Percentiles rank a stretch among this genome's conserved stretches.
Conservation (phyloP, 2,113 vertebrate genomes). For the Litocranius walleri region DNA sequence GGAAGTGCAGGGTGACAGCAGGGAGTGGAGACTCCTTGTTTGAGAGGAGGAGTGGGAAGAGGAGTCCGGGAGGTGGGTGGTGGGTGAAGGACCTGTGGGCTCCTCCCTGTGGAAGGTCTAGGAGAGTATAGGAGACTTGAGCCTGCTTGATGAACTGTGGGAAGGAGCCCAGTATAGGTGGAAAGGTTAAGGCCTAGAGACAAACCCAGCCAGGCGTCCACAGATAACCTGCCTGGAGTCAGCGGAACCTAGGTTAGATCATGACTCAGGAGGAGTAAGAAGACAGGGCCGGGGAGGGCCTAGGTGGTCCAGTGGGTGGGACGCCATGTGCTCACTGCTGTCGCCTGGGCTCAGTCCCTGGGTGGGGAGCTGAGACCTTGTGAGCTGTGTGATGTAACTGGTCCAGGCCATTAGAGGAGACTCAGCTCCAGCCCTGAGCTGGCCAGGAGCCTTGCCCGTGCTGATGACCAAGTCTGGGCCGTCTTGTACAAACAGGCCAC, state of each 20-base stretch:
- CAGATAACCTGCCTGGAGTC: too few species aligned
- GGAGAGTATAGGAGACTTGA: background rate
- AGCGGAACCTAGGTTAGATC: accelerated
- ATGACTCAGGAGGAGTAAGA: background rate
- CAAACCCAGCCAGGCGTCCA: background rate
- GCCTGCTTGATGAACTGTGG: too few species aligned
- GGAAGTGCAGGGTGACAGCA: too few species aligned
- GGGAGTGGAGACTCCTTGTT: background rate
- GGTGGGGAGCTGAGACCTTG: background rate
- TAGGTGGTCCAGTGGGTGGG: too few species aligned
- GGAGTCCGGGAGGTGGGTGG: too few species aligned
- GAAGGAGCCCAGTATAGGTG: too few species aligned
- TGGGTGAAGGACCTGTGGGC: background rate
- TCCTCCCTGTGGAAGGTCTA: background rate
- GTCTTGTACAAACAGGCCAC: accelerated
- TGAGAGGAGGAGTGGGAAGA: background rate
- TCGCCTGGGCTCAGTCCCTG: background rate
- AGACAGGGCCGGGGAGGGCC: background rate
- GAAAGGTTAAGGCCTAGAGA: background rate
- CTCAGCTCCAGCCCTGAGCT: background rate
- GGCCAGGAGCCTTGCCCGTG: background rate
- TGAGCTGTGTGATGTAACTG: background rate
- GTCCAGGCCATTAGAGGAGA: background rate
- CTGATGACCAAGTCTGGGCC: background rate
- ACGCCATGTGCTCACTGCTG: background rate